Evolutionary conservation across 2,113 vertebrate genomes (phyloP).

Genomic region (Eptesicus fuscus): DNA sequence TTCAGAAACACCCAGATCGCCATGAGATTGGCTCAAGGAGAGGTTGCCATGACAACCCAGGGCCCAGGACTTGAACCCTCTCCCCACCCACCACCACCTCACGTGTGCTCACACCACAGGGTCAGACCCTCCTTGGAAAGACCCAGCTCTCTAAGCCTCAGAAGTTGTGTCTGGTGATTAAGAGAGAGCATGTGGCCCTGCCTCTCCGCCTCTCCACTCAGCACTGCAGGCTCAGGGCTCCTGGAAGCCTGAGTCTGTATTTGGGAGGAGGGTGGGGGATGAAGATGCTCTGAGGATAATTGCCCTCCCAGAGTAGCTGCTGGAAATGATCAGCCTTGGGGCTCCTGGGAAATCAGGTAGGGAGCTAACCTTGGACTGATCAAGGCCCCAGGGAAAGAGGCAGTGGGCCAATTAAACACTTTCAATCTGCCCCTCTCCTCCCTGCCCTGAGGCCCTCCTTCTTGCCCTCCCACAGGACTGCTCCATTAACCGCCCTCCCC

Average conservation of each 20-base stretch:
- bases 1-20: not conserved
- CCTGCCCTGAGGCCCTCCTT: not conserved
- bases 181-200: not conserved
- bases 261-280: no score
- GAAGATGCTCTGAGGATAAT: slow-evolving; percentile 6
- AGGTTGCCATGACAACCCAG: slow-evolving; percentile 47
- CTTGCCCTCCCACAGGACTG: no score
- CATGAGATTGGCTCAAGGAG: not conserved
- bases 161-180: not conserved
- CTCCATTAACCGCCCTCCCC: not conserved
- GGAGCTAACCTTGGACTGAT: not conserved
- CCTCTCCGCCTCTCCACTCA: fast-evolving
- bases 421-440: not conserved
- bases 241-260: not conserved
- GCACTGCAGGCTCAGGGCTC: not conserved
- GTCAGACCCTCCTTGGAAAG: not conserved
- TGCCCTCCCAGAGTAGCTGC: slow-evolving; percentile 31
- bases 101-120: not conserved
- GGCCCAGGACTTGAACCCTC: not conserved
- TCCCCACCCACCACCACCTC: no score
- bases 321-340: not conserved
- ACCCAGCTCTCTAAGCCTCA: not conserved
- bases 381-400: not conserved
- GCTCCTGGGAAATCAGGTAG: slow-evolving; percentile 20
- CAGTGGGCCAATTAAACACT: not conserved